Percentiles rank a stretch among this genome's conserved stretches.
These are phyloP conservation scores for Tenualosa thibaudeaui DNA, from an alignment of 2,797 vertebrate species.

Conservation along the genomic window DNA sequence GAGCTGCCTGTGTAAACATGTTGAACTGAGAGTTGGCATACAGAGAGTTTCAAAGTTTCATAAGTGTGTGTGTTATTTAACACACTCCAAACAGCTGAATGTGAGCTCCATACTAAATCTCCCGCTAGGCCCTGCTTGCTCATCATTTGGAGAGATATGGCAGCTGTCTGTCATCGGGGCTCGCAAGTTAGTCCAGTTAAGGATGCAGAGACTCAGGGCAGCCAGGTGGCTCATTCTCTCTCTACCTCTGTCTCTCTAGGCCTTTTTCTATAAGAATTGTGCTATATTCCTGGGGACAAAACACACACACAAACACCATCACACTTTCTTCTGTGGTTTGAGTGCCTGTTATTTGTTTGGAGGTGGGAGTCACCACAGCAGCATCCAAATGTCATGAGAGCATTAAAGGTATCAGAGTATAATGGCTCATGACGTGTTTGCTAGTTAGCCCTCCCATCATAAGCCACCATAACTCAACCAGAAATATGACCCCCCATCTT, in stretches of 20 bases:
- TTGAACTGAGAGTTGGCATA: not conserved
- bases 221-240: not conserved
- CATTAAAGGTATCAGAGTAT: slow-evolving; percentile 36
- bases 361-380: not conserved
- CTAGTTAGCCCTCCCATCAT: not conserved
- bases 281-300: no score
- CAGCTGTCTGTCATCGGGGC: not conserved
- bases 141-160: not conserved
- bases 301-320: not conserved
- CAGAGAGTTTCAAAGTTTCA: not conserved
- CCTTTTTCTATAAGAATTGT: not conserved
- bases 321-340: not conserved
- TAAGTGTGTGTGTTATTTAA: not conserved
- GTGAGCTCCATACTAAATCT: not conserved
- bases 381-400: slow-evolving; percentile 53
- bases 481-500: not conserved
- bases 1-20: not conserved
- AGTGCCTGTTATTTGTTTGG: not conserved
- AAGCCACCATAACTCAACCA: not conserved
- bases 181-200: not conserved
- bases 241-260: not conserved
- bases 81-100: not conserved
- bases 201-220: not conserved
- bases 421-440: not conserved
- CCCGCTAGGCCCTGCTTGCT: not conserved